Base-by-base conservation (phyloP, 1,140 invertebrate species). In the Drosophila ironensis region DNA sequence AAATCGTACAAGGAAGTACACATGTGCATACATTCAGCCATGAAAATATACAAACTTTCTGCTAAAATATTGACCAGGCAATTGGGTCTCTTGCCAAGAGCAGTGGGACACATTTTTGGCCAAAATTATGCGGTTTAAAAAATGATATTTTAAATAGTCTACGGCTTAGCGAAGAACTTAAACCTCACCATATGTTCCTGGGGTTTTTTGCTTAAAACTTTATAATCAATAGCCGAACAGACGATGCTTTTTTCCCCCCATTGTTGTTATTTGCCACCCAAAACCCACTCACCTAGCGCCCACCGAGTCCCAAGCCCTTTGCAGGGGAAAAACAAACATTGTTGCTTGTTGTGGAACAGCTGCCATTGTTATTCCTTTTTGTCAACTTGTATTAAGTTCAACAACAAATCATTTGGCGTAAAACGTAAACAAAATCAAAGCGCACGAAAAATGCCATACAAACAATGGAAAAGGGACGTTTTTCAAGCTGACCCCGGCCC, bases 391-490 rank as follows among this genome's bases (percentile, higher is more conserved):
- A 64, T 77, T 86, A 87, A 86, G 74, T 86, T 80, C 47, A 68
- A 80, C 80, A 84, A 86, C 80, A 84, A 84, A 84, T 86, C 81
- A 80, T 86, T 82, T 78, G 80, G 71, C 74, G 75, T 59, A 86
- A 87, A 86, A 60, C 68, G 53, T 69, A 84, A 86, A 84, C 74
- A 84, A 80, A 84, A 87, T 84, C 80, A 86, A 54, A 75, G 67
- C 66, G n/a, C 40, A 63, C 51, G 24, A 52, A 84, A 73, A 75
- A 81, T 52, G 53, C 30, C 56, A 27, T 3, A 11, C 14, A 38
- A 42, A 61, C 41, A 45, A 60, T 63, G 47, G 54, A 78, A 56
- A 70, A 63, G 33, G 63, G 48, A 72, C 68, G 73, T 60, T 82
- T 72, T 76, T 45, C 45, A 44, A 50, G 64, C 27, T n/a, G 25